phyloP scores from a whole-genome alignment of 2,888 invertebrate genomes.

The Colletes collaris region DNA sequence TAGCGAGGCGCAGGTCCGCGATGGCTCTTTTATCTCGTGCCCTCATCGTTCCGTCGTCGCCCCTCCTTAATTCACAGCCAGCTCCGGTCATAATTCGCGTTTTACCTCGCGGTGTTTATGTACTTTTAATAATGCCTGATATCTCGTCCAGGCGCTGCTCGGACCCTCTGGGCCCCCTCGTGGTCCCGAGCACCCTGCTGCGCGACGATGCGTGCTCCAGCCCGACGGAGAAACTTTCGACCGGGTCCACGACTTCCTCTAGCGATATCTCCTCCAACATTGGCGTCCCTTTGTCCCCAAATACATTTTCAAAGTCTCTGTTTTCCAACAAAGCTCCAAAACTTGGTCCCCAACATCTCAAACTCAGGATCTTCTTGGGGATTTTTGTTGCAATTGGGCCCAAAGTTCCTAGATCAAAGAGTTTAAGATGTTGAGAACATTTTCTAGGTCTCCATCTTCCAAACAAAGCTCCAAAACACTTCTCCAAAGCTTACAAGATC shows the following conservation, averaged over 20 bases:
- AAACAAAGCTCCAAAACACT: too few species aligned
- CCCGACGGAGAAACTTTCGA: slow-evolving; percentile 66
- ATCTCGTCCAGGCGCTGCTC: slow-evolving; percentile 72
- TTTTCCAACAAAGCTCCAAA: too few species aligned
- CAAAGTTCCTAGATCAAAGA: too few species aligned
- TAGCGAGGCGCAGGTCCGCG: slow-evolving; percentile 43
- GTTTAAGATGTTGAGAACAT: too few species aligned
- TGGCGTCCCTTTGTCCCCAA: too few species aligned
- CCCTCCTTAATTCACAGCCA: slow-evolving; percentile 80
- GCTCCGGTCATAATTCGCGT: slow-evolving; percentile 78
- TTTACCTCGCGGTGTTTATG: slow-evolving; percentile 80
- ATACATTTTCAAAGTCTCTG: too few species aligned
- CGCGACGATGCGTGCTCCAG: slow-evolving; percentile 73
- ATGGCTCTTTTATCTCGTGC: slow-evolving; percentile 72
- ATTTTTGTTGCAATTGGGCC: too few species aligned
- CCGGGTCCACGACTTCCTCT: slow-evolving; percentile 14
- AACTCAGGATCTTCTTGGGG: too few species aligned
- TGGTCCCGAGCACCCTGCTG: slow-evolving; percentile 65
- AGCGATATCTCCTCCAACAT: too few species aligned
- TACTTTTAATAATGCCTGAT: slow-evolving; percentile 82
- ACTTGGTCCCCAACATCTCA: too few species aligned
- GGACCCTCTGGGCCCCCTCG: slow-evolving; percentile 39
- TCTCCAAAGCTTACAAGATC: too few species aligned
- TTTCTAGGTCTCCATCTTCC: too few species aligned
- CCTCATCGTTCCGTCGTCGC: slow-evolving; percentile 76